Base-by-base conservation (phyloP, 2,797 vertebrate genomes). In the Phalanger gymnotis region DNA sequence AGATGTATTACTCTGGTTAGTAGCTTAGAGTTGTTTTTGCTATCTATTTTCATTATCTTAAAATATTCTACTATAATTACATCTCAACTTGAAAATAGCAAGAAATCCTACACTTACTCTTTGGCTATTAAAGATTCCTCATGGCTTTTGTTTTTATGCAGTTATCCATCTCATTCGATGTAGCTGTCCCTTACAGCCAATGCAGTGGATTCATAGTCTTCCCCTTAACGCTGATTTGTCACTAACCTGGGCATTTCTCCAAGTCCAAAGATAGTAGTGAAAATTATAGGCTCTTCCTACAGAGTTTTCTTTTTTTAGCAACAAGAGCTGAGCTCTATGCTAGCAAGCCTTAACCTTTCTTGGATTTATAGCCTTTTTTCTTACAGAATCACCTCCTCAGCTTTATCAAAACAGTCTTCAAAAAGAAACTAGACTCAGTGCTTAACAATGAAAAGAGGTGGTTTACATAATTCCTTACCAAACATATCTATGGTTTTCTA, bases 231-330 rank as follows among this genome's bases (percentile, higher is more conserved):
- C 97, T 54, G 96, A 95, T 98, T 98, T 99, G 98, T 98, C 98
- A 98, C 98, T 98, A 99, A 98, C 98, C 98, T 73, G 97, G 98
- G 98, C 98, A 98, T 98, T 98, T 98, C 97, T 99, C 98, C 98
- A 99, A 98, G 95, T 95, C 97, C 98, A 98, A 99, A 99, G 98
- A 98, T 98, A 99, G 98, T 97, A 98, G 95, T 97, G 97, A 98
- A 99, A 99, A 99, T 99, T 99, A 98, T 97, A 98, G 98, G 97
- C 97, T 99, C 98, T 98, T 99, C 98, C 98, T 98, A 98, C 98
- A 98, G 98, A 97, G 96, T 96, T 97, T 98, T 98, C 98, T 98
- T 98, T 99, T 97, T 98, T 98, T 98, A 98, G 98, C 96, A 98
- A 94, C 97, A 97, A 96, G 94, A 98, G 97, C 98, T 98, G 97